Base-by-base conservation (phyloP, 1,140 invertebrate genomes). In the Zaprionus capensis region DNA sequence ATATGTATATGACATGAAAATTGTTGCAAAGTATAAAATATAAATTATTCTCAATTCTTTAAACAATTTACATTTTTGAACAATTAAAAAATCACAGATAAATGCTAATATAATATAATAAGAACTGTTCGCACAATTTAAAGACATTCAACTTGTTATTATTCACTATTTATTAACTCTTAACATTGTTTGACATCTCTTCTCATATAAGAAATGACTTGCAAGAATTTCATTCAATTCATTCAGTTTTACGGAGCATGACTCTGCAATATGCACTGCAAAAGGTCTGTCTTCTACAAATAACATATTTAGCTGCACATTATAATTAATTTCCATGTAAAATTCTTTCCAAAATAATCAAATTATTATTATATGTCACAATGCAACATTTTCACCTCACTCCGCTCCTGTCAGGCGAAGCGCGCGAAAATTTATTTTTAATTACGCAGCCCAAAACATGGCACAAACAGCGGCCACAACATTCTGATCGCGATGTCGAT, bases 371-470 rank as follows among this genome's bases (percentile, higher is more conserved):
- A n/a, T 1, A 31, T 11, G 31, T 0, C 31, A 9, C 14, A 34
- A 3, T 34, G 20, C 1, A 53, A 15, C 20, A 28, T 34, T 14
- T 57, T 36, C 36, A 11, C 51, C 46, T 15, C 38, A 51, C 15
- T 83, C 9, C 84, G 63, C 68, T 64, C 85, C 84, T 88, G 78
- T 55, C 7, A 1, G 20, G 6, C 31, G 56, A 20, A 70, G 66
- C 71, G 81, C 71, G 84, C 84, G 81, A 88, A 90, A 88, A 90
- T 88, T 88, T 88, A 88, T 88, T 90, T 88, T 88, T 88, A 88
- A 88, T 88, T 90, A 88, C 81, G 85, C 75, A 80, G 81, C 81
- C 85, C 76, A 82, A 88, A 88, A 88, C 85, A 90, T 90, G 82
- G 79, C 83, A 91, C 78, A 91, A 87, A 84, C 81, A 87, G 78